A percentile compares a stretch with the other conserved stretches of the same genome.
Evolutionary conservation across 2,113 vertebrate species (phyloP).

Genomic region (Lagenorhynchus albirostris): DNA sequence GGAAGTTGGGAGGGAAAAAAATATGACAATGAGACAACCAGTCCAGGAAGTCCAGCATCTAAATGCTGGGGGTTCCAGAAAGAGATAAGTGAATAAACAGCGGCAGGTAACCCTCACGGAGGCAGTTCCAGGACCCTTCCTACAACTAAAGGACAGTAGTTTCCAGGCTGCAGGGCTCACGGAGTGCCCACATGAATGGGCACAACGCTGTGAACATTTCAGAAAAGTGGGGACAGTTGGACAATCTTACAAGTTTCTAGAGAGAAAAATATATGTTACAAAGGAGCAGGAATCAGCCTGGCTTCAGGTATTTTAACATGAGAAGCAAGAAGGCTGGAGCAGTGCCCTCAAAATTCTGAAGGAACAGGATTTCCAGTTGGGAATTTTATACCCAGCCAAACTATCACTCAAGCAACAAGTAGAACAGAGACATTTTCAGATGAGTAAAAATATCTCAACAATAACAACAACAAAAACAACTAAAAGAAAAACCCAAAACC

Average conservation of each 20-base stretch:
- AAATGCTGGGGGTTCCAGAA: neutral
- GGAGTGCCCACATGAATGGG: neutral
- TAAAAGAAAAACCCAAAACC: neutral
- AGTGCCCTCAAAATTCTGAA: neutral
- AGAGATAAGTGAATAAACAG: neutral
- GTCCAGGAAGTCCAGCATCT: neutral
- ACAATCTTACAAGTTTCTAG: neutral
- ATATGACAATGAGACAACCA: neutral
- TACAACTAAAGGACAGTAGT: neutral
- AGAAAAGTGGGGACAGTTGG: neutral
- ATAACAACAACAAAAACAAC: neutral
- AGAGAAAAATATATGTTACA: neutral
- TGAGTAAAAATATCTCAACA: neutral
- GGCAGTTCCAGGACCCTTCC: neutral
- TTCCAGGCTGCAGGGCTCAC: neutral
- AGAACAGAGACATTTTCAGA: neutral
- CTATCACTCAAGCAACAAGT: neutral
- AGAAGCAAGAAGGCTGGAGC: neutral
- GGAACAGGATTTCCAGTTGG: neutral
- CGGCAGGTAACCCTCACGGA: neutral
- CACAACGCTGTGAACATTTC: neutral
- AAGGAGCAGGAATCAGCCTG: neutral
- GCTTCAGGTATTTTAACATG: neutral
- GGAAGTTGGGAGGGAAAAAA: neutral
- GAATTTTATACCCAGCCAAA: neutral